Conservation (phyloP, 1,140 invertebrate species). For the Lordiphosa clarofinis region DNA sequence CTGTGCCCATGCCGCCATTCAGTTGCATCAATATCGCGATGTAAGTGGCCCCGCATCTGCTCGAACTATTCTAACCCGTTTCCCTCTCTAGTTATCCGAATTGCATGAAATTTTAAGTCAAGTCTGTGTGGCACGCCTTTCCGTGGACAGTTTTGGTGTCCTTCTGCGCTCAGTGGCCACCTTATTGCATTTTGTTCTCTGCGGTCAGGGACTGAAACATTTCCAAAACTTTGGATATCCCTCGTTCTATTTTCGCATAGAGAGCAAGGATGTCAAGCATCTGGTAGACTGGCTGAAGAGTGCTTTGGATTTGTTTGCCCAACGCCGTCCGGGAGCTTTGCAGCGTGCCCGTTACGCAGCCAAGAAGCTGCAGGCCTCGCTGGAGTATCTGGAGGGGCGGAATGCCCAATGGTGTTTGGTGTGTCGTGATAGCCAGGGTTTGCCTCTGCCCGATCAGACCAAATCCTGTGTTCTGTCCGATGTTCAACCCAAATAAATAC, state of each 20-base stretch:
- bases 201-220: constrained; percentile 9
- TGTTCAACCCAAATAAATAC: not conserved
- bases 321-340: not conserved
- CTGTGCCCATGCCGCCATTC: not conserved
- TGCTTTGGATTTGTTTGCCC: not conserved
- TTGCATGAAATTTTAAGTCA: not conserved
- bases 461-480: constrained; percentile 5
- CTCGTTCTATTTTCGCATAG: constrained; percentile 9
- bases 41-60: too few species aligned
- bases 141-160: not conserved
- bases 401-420: constrained; percentile 5
- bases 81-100: constrained; percentile 19
- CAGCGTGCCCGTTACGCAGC: constrained; percentile 2
- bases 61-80: too few species aligned
- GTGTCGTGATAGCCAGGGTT: not conserved
- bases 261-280: constrained; percentile 1
- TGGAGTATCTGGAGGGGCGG: constrained; percentile 7
- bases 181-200: constrained; percentile 17
- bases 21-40: constrained; percentile 16
- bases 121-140: not conserved
- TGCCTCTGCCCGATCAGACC: not conserved
- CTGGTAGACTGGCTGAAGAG: constrained; percentile 2
- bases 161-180: constrained; percentile 5
- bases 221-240: constrained; percentile 15
- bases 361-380: constrained; percentile 5